These are phyloP conservation scores for Sarcophaga rosellei DNA, from an alignment of 2,888 invertebrate genomes.

Conservation along the genomic window DNA sequence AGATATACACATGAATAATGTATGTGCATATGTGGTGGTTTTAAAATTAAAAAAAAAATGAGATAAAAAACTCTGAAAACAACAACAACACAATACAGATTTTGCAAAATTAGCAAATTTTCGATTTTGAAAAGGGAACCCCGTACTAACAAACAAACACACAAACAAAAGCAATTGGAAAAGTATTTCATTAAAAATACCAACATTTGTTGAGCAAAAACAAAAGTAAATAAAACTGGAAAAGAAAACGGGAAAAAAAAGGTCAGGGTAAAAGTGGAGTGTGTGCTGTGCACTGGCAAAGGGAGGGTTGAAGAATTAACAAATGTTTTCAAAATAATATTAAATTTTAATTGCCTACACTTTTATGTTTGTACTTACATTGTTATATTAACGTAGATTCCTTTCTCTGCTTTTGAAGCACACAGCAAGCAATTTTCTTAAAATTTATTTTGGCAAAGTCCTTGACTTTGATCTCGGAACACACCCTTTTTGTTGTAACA, in stretches of 20 bases:
- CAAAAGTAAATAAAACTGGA: background rate
- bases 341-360: constrained; percentile 44
- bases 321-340: constrained; percentile 54
- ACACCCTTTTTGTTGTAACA: constrained; percentile 61
- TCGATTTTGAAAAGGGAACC: constrained; percentile 20
- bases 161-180: constrained; percentile 2
- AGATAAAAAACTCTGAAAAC: background rate
- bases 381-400: background rate
- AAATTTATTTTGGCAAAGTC: constrained; percentile 41
- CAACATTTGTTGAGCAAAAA: constrained; percentile 15
- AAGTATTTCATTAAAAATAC: constrained; percentile 2
- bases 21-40: constrained; percentile 48
- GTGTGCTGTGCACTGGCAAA: background rate
- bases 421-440: background rate
- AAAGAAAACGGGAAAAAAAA: constrained; percentile 22
- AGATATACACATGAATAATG: background rate
- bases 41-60: constrained; percentile 10
- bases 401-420: background rate
- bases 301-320: constrained; percentile 22
- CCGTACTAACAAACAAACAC: constrained; percentile 3
- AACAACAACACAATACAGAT: constrained; percentile 30
- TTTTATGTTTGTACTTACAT: background rate
- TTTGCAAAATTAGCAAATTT: constrained; percentile 54
- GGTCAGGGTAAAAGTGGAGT: constrained; percentile 26
- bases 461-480: constrained; percentile 65